Evolutionary conservation across 2,888 invertebrate genomes (phyloP), one percentile per base, ranked within the genome.

Genomic region (Luffia ferchaultella): DNA sequence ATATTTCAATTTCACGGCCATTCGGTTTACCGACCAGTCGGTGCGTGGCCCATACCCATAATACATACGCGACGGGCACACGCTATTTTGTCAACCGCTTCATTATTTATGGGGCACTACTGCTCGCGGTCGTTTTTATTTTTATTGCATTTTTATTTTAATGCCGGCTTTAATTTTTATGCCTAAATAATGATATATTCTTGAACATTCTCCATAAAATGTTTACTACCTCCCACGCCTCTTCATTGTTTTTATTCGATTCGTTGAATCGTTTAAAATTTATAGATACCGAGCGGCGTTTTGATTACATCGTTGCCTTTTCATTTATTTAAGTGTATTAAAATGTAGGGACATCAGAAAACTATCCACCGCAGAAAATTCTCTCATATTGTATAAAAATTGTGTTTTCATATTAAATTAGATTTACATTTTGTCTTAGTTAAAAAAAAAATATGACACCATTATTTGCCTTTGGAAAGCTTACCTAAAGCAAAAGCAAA

Each of bases 71-170:
- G 30, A 30, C 54, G 42, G 47, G 50, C 50, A 51, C 54, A 56
- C 58, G 61, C 60, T 62, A 64, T 61, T 64, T 64, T 66, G 62
- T 70, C 65, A 65, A 53, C 64, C 62, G 59, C 58, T 60, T 61
- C 61, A 61, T 61, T 63, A 63, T 66, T 65, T 64, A 67, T 65
- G 59, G 60, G 60, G 48, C 40, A 61, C 57, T 45, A 45, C 48
- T 16, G 50, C 50, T 61, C 62, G 57, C 60, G 60, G 60, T 62
- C 59, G 59, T 63, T 65, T 60, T 63, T 60, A 60, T 59, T 63
- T 67, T 67, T 65, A 70, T 57, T 58, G 62, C 61, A 53, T 60
- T 70, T 70, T 68, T 72, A 69, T 68, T 67, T 54, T 64, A 65
- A 66, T 65, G 58, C 55, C 52, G 56, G 60, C 63, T 63, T 61